Percentiles rank a stretch among this genome's conserved stretches.
Evolutionary conservation across 35 echinoderm and acorn worm species (phyloP).

Genomic region (Chiridota heheva): DNA sequence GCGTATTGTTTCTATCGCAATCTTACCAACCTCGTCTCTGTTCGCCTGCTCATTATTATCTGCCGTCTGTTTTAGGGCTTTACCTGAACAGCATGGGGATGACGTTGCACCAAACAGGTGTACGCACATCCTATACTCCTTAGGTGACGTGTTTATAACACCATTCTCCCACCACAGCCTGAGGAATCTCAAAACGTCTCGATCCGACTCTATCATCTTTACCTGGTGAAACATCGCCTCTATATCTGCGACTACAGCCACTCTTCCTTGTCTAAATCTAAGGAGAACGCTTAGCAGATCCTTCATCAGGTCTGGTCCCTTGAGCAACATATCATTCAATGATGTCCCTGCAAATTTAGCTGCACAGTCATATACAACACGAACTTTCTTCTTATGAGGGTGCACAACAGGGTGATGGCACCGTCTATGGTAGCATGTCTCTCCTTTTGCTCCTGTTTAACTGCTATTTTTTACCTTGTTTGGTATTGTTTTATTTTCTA

Average conservation of each 20-base stretch:
- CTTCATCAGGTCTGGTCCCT: constrained; percentile 62
- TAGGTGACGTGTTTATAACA: neutral
- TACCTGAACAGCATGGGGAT: constrained; percentile 39
- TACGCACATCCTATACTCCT: constrained; percentile 54
- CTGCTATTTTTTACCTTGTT: no score
- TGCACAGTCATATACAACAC: constrained; percentile 72
- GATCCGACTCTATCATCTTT: neutral
- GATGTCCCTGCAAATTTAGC: constrained; percentile 48
- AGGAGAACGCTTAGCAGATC: constrained; percentile 47
- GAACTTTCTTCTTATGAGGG: constrained; percentile 53
- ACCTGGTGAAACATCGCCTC: constrained; percentile 76
- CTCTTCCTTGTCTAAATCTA: constrained; percentile 31
- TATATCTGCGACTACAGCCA: constrained; percentile 53
- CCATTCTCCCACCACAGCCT: constrained; percentile 45
- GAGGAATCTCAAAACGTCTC: constrained; percentile 29
- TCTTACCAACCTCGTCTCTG: constrained; percentile 2
- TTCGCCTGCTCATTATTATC: neutral
- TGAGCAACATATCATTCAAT: constrained; percentile 47
- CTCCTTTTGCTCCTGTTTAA: no score
- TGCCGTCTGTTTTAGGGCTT: constrained; percentile 34
- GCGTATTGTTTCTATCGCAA: constrained; percentile 32
- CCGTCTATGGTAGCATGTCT: no score
- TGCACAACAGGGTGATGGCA: constrained; percentile 55
- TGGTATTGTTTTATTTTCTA: no score
- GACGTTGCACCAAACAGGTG: constrained; percentile 34